These are phyloP conservation scores for Ypsolopha sequella DNA, from an alignment of 2,888 invertebrate genomes.

Conservation along the genomic window DNA sequence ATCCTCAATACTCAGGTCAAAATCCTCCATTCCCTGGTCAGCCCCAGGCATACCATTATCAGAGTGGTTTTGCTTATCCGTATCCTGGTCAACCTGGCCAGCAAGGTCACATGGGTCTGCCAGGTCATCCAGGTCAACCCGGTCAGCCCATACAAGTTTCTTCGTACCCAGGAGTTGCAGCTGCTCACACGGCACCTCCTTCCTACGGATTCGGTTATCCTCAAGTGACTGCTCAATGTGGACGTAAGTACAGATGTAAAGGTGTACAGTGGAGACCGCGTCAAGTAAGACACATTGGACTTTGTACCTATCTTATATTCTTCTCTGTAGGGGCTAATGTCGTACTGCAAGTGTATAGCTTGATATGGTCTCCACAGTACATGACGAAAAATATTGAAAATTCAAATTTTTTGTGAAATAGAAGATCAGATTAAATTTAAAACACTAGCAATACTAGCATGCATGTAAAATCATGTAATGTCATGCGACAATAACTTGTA, in stretches of 20 bases:
- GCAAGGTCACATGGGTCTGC: constrained; percentile 7
- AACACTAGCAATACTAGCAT: too few relatives aligned
- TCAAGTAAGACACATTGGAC: too few relatives aligned
- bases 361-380: too few relatives aligned
- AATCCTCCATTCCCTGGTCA: not conserved
- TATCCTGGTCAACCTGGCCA: constrained; percentile 9
- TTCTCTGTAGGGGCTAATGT: too few relatives aligned
- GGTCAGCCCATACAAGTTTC: constrained; percentile 5
- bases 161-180: constrained; percentile 1
- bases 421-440: too few relatives aligned
- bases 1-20: not conserved
- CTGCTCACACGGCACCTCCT: not conserved
- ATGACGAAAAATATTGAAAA: too few relatives aligned
- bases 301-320: too few relatives aligned
- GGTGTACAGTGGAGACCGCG: too few relatives aligned
- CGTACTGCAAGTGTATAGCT: too few relatives aligned
- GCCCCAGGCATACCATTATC: not conserved
- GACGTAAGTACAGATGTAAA: not conserved
- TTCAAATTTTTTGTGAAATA: too few relatives aligned
- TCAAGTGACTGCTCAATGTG: not conserved
- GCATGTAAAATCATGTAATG: too few relatives aligned
- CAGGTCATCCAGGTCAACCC: constrained; percentile 10
- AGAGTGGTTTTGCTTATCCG: not conserved
- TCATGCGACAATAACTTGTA: too few relatives aligned
- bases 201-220: constrained; percentile 10